Conservation (phyloP, 2,888 invertebrate genomes). For the Lathronympha strigana region DNA sequence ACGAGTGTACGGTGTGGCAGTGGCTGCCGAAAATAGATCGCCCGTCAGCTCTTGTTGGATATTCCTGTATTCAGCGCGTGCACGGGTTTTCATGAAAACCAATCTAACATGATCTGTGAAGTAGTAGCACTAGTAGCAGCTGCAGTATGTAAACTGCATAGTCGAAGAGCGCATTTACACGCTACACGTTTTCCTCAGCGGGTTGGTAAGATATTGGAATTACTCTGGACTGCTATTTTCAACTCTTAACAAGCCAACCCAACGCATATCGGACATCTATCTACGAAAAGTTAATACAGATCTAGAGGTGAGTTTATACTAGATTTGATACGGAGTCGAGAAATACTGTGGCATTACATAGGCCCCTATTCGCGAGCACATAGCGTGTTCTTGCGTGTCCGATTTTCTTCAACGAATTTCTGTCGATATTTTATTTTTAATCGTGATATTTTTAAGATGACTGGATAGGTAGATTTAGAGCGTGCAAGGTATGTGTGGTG, state of each 20-base stretch:
- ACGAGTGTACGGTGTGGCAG: slow-evolving; percentile 63
- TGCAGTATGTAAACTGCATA: neutral
- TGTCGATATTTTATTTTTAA: slow-evolving; percentile 76
- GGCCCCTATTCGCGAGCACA: neutral
- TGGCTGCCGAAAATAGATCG: slow-evolving; percentile 74
- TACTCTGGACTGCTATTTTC: neutral
- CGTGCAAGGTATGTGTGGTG: slow-evolving; percentile 13
- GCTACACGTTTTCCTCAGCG: neutral
- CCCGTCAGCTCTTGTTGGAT: slow-evolving; percentile 74
- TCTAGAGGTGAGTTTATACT: neutral
- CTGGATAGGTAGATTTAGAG: slow-evolving; percentile 38
- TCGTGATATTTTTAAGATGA: slow-evolving; percentile 62
- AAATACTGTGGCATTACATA: slow-evolving; percentile 57
- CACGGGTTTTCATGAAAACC: neutral
- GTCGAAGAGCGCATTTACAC: neutral
- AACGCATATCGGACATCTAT: neutral
- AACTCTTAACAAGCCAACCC: neutral
- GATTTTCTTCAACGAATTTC: slow-evolving; percentile 62
- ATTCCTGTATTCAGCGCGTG: neutral
- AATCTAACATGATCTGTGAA: neutral
- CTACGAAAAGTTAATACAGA: neutral
- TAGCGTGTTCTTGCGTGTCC: slow-evolving; percentile 54
- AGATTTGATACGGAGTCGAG: no score
- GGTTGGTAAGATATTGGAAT: neutral
- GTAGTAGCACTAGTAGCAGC: neutral